A percentile compares a stretch with the other conserved stretches of the same genome.
These are phyloP conservation scores for Acanthurus tractus DNA, from an alignment of 2,797 vertebrate species.

Conservation along the genomic window DNA sequence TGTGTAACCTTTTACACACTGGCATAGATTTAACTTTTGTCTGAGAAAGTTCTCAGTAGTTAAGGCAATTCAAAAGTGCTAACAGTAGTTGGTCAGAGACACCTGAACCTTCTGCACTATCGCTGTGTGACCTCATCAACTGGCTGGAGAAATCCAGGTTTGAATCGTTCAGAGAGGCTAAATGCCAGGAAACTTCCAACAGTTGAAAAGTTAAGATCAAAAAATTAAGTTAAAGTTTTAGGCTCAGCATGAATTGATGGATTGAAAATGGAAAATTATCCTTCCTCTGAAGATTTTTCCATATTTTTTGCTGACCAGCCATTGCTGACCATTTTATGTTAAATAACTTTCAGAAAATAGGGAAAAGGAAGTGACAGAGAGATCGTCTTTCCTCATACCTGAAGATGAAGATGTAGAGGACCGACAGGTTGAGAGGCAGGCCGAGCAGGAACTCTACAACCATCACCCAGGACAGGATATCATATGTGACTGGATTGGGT, in stretches of 20 bases:
- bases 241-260: background rate
- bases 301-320: background rate
- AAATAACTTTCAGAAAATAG: background rate
- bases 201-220: background rate
- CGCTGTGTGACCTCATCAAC: too few species aligned
- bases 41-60: background rate
- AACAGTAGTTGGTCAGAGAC: background rate
- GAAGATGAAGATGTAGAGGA: conserved; percentile 84
- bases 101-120: background rate
- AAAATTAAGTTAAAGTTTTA: background rate
- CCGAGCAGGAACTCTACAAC: conserved; percentile 71
- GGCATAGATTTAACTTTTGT: background rate
- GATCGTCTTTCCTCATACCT: conserved; percentile 54
- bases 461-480: conserved; percentile 51
- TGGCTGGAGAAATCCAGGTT: background rate
- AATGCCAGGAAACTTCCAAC: background rate
- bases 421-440: conserved; percentile 80
- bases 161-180: background rate
- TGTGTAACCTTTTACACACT: too few species aligned
- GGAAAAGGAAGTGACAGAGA: background rate
- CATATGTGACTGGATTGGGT: background rate
- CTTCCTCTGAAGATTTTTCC: background rate
- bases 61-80: too few species aligned
- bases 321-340: background rate
- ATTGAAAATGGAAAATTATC: background rate